A percentile compares a stretch with the other conserved stretches of the same genome.
Conservation (phyloP, 2,113 vertebrate species). For the Lutjanus erythropterus region DNA sequence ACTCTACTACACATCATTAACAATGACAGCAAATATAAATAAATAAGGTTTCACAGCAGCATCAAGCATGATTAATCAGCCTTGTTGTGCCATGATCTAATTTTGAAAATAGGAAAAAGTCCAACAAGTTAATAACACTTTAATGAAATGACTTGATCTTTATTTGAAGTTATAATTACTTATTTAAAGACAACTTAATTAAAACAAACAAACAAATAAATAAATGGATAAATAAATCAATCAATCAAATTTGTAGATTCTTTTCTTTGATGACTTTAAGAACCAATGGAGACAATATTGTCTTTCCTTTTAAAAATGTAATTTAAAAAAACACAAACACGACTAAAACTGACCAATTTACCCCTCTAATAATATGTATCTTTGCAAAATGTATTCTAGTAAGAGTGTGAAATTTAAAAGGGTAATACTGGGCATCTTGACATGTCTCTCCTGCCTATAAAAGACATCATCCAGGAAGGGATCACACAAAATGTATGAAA, state of each 20-base stretch:
- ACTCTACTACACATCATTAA: background rate
- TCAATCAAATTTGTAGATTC: background rate
- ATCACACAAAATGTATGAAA: background rate
- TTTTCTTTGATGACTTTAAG: background rate
- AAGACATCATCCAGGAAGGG: background rate
- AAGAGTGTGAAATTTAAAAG: background rate
- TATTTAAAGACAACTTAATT: background rate
- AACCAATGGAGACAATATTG: background rate
- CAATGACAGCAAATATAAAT: too few relatives aligned
- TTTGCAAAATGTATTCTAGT: background rate
- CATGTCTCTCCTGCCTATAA: background rate
- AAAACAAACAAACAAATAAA: background rate
- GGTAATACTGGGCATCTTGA: background rate
- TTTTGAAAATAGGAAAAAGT: slow-evolving; percentile 1
- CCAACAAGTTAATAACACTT: slow-evolving; percentile 18
- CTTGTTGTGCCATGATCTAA: background rate
- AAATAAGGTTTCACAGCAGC: background rate
- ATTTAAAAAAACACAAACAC: too few relatives aligned
- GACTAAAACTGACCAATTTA: background rate
- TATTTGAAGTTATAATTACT: slow-evolving; percentile 1
- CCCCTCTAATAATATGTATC: background rate
- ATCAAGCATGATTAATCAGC: background rate
- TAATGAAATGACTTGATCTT: slow-evolving; percentile 1
- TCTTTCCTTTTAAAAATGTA: background rate
- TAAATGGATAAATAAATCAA: too few relatives aligned